Percentiles rank a stretch among this genome's conserved stretches.
Evolutionary conservation across 2,113 vertebrate species (phyloP).

Genomic region (Telmatochromis sp.): DNA sequence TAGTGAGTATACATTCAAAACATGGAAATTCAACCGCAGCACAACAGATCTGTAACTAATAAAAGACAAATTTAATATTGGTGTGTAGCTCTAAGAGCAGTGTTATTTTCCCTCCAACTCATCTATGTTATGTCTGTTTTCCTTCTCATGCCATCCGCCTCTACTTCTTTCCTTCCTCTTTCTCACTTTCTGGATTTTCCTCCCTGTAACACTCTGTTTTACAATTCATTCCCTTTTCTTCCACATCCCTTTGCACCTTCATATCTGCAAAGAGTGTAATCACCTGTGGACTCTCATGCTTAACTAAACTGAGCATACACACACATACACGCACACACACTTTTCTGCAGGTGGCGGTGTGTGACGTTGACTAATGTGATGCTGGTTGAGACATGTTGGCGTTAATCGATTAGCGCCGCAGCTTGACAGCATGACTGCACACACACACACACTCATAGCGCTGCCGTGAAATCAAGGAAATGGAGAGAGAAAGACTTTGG

Average conservation of each 20-base stretch:
- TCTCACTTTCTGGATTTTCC: neutral
- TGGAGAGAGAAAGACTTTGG: neutral
- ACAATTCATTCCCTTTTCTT: neutral
- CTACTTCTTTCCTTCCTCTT: neutral
- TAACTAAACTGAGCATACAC: neutral
- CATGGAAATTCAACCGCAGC: neutral
- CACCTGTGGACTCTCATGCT: slow-evolving; percentile 77
- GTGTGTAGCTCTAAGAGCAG: neutral
- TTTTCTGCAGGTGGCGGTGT: slow-evolving; percentile 61
- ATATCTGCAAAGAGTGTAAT: slow-evolving; percentile 65
- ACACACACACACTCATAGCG: neutral
- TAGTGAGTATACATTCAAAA: neutral
- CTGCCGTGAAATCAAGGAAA: slow-evolving; percentile 31
- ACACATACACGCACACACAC: neutral
- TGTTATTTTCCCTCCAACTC: neutral
- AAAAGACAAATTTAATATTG: neutral
- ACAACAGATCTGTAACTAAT: neutral
- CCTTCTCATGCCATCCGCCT: neutral
- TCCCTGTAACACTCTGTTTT: neutral
- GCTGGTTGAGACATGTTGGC: slow-evolving; percentile 92
- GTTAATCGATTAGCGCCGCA: slow-evolving; percentile 95
- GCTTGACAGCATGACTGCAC: slow-evolving; percentile 56
- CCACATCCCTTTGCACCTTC: neutral
- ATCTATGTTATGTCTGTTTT: neutral
- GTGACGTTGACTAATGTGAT: slow-evolving; percentile 94